Conservation (phyloP, 2,113 vertebrate species). For the Brachionichthys hirsutus region DNA sequence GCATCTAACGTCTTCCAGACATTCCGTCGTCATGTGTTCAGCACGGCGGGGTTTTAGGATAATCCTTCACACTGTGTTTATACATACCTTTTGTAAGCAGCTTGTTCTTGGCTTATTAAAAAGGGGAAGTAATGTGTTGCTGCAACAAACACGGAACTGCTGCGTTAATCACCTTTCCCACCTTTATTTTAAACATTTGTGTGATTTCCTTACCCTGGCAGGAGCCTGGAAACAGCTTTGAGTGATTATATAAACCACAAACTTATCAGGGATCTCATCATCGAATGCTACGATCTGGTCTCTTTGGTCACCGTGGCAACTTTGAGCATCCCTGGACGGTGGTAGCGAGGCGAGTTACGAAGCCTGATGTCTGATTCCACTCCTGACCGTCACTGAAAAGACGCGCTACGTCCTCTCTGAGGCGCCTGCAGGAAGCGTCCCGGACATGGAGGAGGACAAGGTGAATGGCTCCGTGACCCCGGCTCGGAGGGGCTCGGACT, state of each 20-base stretch:
- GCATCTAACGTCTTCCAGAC: slow-evolving; percentile 24
- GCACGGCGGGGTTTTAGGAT: slow-evolving; percentile 52
- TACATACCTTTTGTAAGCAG: slow-evolving; percentile 25
- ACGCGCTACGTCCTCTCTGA: not conserved
- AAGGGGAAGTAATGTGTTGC: slow-evolving; percentile 18
- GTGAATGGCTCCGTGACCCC: slow-evolving; percentile 34
- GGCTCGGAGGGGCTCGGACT: slow-evolving; percentile 50
- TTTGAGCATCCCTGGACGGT: slow-evolving; percentile 5
- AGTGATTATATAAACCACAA: not conserved
- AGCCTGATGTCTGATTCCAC: slow-evolving; percentile 40
- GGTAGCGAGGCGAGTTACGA: slow-evolving; percentile 22
- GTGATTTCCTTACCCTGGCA: slow-evolving; percentile 12
- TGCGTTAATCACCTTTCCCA: slow-evolving; percentile 12
- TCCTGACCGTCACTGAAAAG: slow-evolving; percentile 8
- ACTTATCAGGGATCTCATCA: slow-evolving; percentile 12
- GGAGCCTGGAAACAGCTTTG: slow-evolving; percentile 11
- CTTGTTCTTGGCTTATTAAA: slow-evolving; percentile 29
- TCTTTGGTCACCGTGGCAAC: slow-evolving; percentile 34
- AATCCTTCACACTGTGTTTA: slow-evolving; percentile 56
- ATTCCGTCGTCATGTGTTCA: slow-evolving; percentile 64
- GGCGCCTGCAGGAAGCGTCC: not conserved
- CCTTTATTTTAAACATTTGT: not conserved
- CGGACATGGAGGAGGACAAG: slow-evolving; percentile 48
- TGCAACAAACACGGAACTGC: slow-evolving; percentile 10
- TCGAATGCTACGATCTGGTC: slow-evolving; percentile 24